phyloP scores from a whole-genome alignment of 2,888 invertebrate species.

The Drosophila algonquin region DNA sequence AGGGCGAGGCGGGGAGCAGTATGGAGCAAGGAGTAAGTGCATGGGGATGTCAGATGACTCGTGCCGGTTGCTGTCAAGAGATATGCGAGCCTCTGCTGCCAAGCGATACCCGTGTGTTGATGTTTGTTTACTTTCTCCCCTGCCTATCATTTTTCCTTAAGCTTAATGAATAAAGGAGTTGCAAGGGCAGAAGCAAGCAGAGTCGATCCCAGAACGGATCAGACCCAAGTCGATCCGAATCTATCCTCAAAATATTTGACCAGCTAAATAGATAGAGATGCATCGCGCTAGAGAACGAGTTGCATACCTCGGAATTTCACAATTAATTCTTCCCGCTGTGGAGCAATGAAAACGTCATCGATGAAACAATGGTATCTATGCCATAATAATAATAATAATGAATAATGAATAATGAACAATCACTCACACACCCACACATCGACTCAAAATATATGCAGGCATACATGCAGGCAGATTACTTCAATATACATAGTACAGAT shows the following conservation, averaged over 20 bases:
- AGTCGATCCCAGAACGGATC: not conserved
- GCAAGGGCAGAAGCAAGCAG: not conserved
- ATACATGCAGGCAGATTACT: not conserved
- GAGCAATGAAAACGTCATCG: constrained; percentile 35
- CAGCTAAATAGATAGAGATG: too few species aligned
- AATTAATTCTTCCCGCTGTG: constrained; percentile 7
- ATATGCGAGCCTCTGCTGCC: not conserved
- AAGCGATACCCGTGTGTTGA: too few species aligned
- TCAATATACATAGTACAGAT: not conserved
- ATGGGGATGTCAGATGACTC: not conserved
- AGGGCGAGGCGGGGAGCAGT: not conserved
- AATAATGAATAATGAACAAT: constrained; percentile 9
- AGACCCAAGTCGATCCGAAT: too few species aligned
- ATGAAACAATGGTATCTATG: constrained; percentile 4
- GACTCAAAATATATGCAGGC: not conserved
- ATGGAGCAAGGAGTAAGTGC: not conserved
- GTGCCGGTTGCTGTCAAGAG: not conserved
- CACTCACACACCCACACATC: constrained; percentile 7
- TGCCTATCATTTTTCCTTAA: too few species aligned
- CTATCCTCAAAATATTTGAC: too few species aligned
- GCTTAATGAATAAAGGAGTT: too few species aligned
- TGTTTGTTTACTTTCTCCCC: too few species aligned
- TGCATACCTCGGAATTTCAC: too few species aligned
- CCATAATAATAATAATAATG: too few species aligned
- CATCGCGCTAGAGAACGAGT: too few species aligned